Evolutionary conservation across 2,888 invertebrate genomes (phyloP), one percentile per base, ranked within the genome.

Genomic region (Apodemia hepburni): DNA sequence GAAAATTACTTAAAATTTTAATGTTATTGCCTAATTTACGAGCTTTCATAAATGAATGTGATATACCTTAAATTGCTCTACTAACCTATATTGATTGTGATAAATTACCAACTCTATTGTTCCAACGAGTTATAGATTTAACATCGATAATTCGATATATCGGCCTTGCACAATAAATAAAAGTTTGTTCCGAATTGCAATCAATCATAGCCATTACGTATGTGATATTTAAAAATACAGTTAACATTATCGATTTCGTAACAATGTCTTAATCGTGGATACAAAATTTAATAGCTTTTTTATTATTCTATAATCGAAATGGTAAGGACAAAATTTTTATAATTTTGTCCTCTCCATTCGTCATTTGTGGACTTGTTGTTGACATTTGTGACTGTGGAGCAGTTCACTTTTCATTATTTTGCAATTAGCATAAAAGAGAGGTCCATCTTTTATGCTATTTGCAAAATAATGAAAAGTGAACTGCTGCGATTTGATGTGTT

Each of bases 41-140:
- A 3, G 1, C 17, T 51, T 17, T 17, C n/a, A 49, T 1, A 18
- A 51, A 51, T 51, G 51, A 18, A 51, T 18, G 22, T 18, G 51
- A 51, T 51, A 72, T 69, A 62, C 66, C 64, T 67, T 67, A 66
- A 63, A 67, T 67, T 61, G 66, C 58, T 67, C 65, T 60, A 66
- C 66, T 76, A 79, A 79, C 82, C 82, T 71, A 79, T 71, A 79
- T 81, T 76, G 73, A 75, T 77, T 72, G 71, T 75, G 74, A 78
- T 78, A 76, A 80, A 69, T 79, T 76, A 70, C 64, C 66, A 51
- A 62, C 57, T 64, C 71, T 69, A 79, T 80, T 82, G 76, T 81
- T 77, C 69, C 67, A 71, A 73, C 60, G 67, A 70, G 49, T 51
- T 75, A 69, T 73, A 72, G 71, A 71, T 74, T 59, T 45, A 60